Evolutionary conservation across 1,140 invertebrate genomes (phyloP).

Genomic region (Anastrepha ludens): DNA sequence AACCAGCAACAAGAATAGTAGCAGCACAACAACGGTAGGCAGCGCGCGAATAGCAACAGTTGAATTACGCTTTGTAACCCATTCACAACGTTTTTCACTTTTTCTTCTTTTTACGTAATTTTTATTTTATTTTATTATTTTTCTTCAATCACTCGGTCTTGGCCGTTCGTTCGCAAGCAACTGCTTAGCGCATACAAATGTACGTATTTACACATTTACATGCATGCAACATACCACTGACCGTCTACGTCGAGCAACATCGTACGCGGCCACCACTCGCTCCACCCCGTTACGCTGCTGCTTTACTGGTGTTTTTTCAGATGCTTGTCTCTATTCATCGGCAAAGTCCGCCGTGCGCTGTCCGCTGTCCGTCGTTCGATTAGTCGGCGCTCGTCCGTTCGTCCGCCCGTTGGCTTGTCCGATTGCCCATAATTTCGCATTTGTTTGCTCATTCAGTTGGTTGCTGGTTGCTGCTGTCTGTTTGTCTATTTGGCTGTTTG

Average conservation of each 20-base stretch:
- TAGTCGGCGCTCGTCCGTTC: background rate
- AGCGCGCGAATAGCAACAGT: background rate
- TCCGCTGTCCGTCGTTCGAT: background rate
- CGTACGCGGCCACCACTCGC: background rate
- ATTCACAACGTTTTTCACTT: slow-evolving; percentile 22
- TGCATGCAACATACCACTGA: background rate
- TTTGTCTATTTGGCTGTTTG: background rate
- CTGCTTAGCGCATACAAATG: background rate
- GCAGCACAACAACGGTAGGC: background rate
- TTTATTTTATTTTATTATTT: background rate
- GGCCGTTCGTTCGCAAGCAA: slow-evolving; percentile 53
- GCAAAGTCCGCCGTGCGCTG: background rate
- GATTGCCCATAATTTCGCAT: background rate
- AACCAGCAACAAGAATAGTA: background rate
- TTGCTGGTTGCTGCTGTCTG: background rate
- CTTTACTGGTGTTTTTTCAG: background rate
- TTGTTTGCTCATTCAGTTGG: slow-evolving; percentile 14
- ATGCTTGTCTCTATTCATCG: background rate
- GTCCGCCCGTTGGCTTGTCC: no score
- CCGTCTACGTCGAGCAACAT: background rate
- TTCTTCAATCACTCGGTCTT: slow-evolving; percentile 44
- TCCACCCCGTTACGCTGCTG: background rate
- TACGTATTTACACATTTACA: background rate
- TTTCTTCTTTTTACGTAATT: background rate
- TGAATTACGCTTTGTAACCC: background rate